These are phyloP conservation scores for Microtus montanus DNA, from an alignment of 2,113 vertebrate species.

Conservation along the genomic window DNA sequence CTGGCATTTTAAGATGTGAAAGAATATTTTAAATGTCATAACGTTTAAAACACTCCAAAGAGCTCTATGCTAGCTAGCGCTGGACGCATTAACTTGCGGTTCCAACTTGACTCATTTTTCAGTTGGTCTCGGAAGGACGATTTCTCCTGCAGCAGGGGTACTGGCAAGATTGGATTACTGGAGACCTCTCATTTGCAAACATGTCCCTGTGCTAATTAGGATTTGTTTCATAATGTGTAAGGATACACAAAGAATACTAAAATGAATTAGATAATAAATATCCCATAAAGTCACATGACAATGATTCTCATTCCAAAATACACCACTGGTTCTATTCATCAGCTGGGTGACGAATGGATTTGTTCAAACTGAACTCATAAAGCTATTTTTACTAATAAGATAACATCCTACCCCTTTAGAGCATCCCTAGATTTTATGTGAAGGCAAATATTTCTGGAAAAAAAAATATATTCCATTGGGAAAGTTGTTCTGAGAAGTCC, in stretches of 20 bases:
- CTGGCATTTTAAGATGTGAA: conserved; percentile 26
- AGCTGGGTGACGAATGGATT: neutral
- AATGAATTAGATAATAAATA: conserved; percentile 38
- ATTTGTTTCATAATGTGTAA: neutral
- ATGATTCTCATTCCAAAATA: conserved; percentile 31
- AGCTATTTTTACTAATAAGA: conserved; percentile 8
- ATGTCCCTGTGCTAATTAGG: neutral
- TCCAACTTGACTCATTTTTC: conserved; percentile 47
- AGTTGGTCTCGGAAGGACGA: neutral
- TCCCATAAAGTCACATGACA: neutral
- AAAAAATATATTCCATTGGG: neutral
- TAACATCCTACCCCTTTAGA: neutral
- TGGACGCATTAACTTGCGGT: neutral
- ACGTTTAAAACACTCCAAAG: conserved; percentile 9
- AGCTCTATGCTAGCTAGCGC: neutral
- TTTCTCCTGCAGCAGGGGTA: neutral
- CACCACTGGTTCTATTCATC: conserved; percentile 2
- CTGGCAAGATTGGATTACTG: neutral
- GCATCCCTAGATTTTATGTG: neutral
- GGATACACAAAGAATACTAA: neutral
- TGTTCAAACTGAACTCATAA: conserved; percentile 18
- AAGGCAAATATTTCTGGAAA: conserved; percentile 44
- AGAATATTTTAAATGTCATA: conserved; percentile 52
- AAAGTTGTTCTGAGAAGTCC: conserved; percentile 32
- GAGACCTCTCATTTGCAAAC: neutral